Conservation (phyloP, 92 coral and sea anemone species). For the Umimayanthus kanabou region DNA sequence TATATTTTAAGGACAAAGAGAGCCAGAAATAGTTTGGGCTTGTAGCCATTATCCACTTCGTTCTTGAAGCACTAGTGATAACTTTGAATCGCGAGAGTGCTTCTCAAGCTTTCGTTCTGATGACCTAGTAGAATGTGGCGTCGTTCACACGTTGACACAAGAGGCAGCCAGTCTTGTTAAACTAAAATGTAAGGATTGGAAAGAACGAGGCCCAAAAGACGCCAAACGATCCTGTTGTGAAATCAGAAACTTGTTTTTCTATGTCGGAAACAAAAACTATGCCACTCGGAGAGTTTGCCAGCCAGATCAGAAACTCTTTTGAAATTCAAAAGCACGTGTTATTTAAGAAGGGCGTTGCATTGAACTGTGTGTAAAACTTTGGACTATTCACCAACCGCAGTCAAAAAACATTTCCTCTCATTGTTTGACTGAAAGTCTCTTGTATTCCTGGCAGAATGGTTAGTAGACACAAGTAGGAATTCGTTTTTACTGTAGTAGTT, state of each 20-base stretch:
- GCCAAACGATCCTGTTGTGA: neutral
- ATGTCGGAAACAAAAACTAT: neutral
- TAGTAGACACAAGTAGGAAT: neutral
- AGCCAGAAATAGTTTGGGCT: too few species aligned
- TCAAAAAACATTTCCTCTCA: neutral
- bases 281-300: neutral
- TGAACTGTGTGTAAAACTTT: too few species aligned
- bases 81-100: too few species aligned
- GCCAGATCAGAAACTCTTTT: neutral
- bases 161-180: neutral
- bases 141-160: neutral
- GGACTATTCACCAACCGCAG: neutral
- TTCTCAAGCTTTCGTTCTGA: too few species aligned
- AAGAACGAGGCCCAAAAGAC: neutral
- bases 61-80: too few species aligned
- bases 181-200: neutral
- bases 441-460: neutral
- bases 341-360: too few species aligned
- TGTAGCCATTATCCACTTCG: too few species aligned
- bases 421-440: too few species aligned
- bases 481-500: neutral
- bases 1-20: too few species aligned
- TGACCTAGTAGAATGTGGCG: neutral
- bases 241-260: neutral
- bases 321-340: too few species aligned